Evolutionary conservation across 2,113 vertebrate species (phyloP).

Genomic region (Ctenomys sociabilis): DNA sequence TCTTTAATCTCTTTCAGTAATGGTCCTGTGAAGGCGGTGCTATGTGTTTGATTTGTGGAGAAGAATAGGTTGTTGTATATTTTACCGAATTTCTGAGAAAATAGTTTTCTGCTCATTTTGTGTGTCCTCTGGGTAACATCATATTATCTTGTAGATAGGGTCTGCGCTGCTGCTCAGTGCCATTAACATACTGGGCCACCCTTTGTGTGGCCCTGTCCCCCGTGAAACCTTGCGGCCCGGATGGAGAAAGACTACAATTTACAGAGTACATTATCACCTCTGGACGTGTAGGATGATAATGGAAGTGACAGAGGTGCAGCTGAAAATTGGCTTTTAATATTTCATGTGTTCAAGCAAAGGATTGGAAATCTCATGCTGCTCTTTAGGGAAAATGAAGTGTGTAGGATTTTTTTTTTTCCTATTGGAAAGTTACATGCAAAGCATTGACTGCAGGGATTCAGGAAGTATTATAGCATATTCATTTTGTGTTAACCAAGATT

Average conservation of each 20-base stretch:
- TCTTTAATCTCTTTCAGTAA: not conserved
- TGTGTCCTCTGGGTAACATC: conserved; percentile 68
- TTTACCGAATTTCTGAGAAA: conserved; percentile 73
- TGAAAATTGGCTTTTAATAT: conserved; percentile 98
- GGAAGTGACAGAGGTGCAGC: conserved; percentile 92
- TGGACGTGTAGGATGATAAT: conserved; percentile 90
- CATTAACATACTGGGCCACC: conserved; percentile 85
- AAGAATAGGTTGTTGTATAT: conserved; percentile 39
- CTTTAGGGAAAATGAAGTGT: conserved; percentile 88
- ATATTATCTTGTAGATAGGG: conserved; percentile 63
- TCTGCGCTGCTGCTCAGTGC: conserved; percentile 65
- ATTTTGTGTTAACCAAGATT: conserved; percentile 66
- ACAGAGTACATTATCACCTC: conserved; percentile 93
- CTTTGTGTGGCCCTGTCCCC: conserved; percentile 83
- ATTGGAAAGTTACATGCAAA: conserved; percentile 73
- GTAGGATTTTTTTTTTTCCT: conserved; percentile 54
- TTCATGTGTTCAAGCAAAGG: conserved; percentile 91
- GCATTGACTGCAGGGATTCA: conserved; percentile 67
- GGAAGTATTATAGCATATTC: conserved; percentile 38
- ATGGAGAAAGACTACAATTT: conserved; percentile 89
- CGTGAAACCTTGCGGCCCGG: conserved; percentile 84
- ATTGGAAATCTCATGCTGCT: conserved; percentile 89
- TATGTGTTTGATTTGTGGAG: conserved; percentile 32
- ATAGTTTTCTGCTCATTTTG: conserved; percentile 68
- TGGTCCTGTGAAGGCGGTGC: not conserved